Evolutionary conservation across 1,140 invertebrate genomes (phyloP).

Genomic region (Zaprionus ornatus): DNA sequence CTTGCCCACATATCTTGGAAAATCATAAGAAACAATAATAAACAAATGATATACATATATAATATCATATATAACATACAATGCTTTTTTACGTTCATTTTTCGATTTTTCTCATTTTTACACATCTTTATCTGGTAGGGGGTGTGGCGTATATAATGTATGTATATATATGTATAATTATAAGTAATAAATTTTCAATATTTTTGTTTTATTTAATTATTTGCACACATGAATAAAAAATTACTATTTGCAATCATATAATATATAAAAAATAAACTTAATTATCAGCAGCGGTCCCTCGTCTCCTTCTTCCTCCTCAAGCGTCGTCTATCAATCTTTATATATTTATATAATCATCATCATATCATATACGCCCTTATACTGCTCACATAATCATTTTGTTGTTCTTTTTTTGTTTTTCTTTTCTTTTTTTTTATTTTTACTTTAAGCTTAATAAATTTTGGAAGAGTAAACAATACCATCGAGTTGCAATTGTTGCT

Average conservation of each 20-base stretch:
- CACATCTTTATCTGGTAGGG: conserved; percentile 54
- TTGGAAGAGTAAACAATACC: conserved; percentile 82
- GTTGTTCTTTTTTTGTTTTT: conserved; percentile 36
- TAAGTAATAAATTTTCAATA: conserved; percentile 79
- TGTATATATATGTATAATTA: conserved; percentile 79
- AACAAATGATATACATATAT: conserved; percentile 62
- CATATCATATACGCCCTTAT: conserved; percentile 31
- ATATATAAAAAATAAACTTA: conserved; percentile 82
- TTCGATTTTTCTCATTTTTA: conserved; percentile 43
- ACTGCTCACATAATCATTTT: conserved; percentile 36
- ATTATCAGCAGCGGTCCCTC: conserved; percentile 68
- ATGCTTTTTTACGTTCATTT: conserved; percentile 18
- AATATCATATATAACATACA: conserved; percentile 32
- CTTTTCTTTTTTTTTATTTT: conserved; percentile 29
- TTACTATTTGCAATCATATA: conserved; percentile 82
- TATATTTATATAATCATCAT: conserved; percentile 37
- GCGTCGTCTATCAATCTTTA: conserved; percentile 9
- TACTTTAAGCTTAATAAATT: conserved; percentile 81
- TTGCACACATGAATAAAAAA: conserved; percentile 81
- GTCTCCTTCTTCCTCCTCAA: conserved; percentile 37
- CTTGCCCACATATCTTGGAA: conserved; percentile 23
- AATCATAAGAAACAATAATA: conserved; percentile 70
- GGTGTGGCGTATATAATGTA: conserved; percentile 70
- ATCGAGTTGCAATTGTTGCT: conserved; percentile 79
- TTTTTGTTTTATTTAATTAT: conserved; percentile 66